Percentiles rank a stretch among this genome's conserved stretches.
Conservation (phyloP, 1,140 invertebrate species). For the Trypoxylus dichotomus region DNA sequence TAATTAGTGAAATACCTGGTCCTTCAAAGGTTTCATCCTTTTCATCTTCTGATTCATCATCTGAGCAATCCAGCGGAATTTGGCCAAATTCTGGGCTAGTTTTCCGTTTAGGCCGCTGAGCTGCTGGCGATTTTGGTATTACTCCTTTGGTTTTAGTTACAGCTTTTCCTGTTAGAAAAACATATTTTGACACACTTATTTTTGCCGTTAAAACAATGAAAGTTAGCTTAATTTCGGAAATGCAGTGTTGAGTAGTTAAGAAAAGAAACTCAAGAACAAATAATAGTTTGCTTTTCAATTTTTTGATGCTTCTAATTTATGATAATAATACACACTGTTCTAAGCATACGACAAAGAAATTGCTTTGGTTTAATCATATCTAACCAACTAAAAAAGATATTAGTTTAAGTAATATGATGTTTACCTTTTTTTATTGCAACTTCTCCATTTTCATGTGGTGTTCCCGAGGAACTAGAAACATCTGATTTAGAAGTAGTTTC, state of each 20-base stretch:
- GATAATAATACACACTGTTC: no score
- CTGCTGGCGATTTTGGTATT: background rate
- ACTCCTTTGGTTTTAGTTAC: conserved; percentile 40
- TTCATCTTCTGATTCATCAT: conserved; percentile 47
- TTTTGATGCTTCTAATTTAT: no score
- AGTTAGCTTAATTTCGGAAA: no score
- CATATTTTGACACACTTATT: background rate
- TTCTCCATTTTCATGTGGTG: conserved; percentile 37
- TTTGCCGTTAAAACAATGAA: no score
- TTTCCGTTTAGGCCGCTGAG: conserved; percentile 40
- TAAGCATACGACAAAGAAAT: no score
- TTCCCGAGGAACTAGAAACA: conserved; percentile 32
- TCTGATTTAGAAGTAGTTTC: conserved; percentile 18
- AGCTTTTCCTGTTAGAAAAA: conserved; percentile 42
- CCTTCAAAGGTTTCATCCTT: conserved; percentile 50
- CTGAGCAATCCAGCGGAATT: conserved; percentile 27
- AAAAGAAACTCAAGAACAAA: no score
- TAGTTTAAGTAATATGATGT: no score
- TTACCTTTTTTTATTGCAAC: background rate
- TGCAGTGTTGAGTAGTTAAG: no score
- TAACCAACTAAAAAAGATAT: no score
- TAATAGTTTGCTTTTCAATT: no score
- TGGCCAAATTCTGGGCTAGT: conserved; percentile 39
- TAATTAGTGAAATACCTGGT: conserved; percentile 34
- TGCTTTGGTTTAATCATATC: no score